Percentiles rank a stretch among this genome's conserved stretches.
Conservation (phyloP, 2,113 vertebrate genomes). For the Lota lota region DNA sequence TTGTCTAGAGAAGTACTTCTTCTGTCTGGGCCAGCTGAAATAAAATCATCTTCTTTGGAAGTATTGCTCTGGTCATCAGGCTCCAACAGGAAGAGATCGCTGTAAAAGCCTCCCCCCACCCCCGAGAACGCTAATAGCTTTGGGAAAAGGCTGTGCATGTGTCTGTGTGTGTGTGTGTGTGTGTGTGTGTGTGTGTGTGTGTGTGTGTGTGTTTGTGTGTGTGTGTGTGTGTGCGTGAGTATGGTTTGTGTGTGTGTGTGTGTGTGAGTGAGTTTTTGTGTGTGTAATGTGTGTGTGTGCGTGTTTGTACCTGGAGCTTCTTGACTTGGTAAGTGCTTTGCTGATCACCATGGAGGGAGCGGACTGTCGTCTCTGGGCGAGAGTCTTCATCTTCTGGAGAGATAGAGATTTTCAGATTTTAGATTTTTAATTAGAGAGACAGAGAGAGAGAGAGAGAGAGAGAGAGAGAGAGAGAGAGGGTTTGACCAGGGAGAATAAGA, state of each 20-base stretch:
- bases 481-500: not conserved
- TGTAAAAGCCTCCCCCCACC: no score
- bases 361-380: constrained; percentile 89
- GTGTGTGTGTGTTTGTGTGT: not conserved
- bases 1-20: no score
- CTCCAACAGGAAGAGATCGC: no score
- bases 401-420: not conserved
- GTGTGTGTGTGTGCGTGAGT: not conserved
- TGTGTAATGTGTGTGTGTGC: constrained; percentile 1
- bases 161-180: constrained; percentile 1
- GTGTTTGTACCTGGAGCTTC: constrained; percentile 80
- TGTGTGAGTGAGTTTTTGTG: not conserved
- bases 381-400: constrained; percentile 87
- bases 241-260: not conserved
- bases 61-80: no score
- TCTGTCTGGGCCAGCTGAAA: no score
- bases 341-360: constrained; percentile 90
- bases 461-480: not conserved
- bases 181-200: not conserved
- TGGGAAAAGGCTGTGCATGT: not conserved
- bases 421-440: not conserved
- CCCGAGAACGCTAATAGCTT: no score
- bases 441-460: constrained; percentile 1
- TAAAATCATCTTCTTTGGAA: no score
- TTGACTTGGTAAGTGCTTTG: constrained; percentile 87